A percentile compares a stretch with the other conserved stretches of the same genome.
These are phyloP conservation scores for Trialeurodes vaporariorum DNA, from an alignment of 1,140 invertebrate species.

Conservation along the genomic window DNA sequence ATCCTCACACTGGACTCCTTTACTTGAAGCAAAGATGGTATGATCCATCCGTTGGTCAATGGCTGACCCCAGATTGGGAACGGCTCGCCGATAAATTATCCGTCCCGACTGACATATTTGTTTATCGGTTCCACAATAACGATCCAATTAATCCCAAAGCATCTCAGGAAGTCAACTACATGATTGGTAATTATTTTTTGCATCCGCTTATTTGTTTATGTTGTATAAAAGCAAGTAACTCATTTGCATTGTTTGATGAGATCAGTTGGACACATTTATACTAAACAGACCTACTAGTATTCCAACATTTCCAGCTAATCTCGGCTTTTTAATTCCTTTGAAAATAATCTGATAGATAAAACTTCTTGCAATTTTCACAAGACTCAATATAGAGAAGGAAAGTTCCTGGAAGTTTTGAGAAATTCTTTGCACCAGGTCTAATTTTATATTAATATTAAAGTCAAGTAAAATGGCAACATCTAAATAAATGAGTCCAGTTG, in stretches of 20 bases:
- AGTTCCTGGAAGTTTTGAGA: too few species aligned
- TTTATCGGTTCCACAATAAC: constrained; percentile 83
- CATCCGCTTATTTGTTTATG: background rate
- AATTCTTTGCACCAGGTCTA: too few species aligned
- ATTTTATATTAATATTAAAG: too few species aligned
- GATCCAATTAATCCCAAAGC: constrained; percentile 72
- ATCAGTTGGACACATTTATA: too few species aligned
- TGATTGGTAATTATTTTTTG: constrained; percentile 43
- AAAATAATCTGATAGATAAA: too few species aligned
- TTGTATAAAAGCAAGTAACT: background rate
- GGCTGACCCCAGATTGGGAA: constrained; percentile 89
- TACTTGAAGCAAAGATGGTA: constrained; percentile 76
- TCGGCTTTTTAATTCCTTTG: too few species aligned
- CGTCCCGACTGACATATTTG: constrained; percentile 76
- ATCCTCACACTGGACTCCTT: constrained; percentile 71
- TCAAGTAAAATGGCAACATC: too few species aligned
- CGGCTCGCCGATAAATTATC: constrained; percentile 65
- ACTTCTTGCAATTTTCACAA: too few species aligned
- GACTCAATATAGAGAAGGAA: too few species aligned
- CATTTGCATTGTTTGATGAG: background rate
- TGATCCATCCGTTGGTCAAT: constrained; percentile 84
- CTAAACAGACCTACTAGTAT: too few species aligned
- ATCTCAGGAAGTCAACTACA: constrained; percentile 53
- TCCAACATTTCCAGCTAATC: too few species aligned
- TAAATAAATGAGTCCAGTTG: too few species aligned